These are phyloP conservation scores for Minunthozetes semirufus DNA, from an alignment of 2,888 invertebrate species.

Conservation along the genomic window DNA sequence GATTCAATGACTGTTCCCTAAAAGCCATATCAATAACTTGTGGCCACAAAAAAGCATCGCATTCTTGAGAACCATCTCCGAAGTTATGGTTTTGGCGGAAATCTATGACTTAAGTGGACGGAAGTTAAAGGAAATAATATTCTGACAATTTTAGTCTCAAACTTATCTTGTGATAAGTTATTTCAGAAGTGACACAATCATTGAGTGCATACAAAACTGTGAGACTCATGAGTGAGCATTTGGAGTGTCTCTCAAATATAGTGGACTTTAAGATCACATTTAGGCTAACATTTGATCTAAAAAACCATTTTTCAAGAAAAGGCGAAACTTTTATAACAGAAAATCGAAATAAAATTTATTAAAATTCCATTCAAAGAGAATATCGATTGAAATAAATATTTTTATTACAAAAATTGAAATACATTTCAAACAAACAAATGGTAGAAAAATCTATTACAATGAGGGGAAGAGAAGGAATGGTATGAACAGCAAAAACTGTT, in stretches of 20 bases:
- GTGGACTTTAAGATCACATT: background rate
- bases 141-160: conserved; percentile 8
- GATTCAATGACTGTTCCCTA: background rate
- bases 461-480: background rate
- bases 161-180: background rate
- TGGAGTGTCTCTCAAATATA: background rate
- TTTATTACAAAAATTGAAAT: too few relatives aligned
- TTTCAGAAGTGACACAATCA: background rate
- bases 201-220: background rate
- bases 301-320: too few relatives aligned
- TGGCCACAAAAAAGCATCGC: background rate
- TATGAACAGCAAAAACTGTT: background rate
- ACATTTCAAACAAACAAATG: too few relatives aligned
- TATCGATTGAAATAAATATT: too few relatives aligned
- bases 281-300: too few relatives aligned
- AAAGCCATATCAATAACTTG: background rate
- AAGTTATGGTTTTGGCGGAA: conserved; percentile 1
- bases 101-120: background rate
- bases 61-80: background rate
- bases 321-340: too few relatives aligned
- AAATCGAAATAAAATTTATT: too few relatives aligned
- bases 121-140: conserved; percentile 4
- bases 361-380: too few relatives aligned
- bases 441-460: too few relatives aligned
- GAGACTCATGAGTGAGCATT: background rate